Base-by-base conservation (phyloP, 2,888 invertebrate species). In the Acanthosepion lycidas region DNA sequence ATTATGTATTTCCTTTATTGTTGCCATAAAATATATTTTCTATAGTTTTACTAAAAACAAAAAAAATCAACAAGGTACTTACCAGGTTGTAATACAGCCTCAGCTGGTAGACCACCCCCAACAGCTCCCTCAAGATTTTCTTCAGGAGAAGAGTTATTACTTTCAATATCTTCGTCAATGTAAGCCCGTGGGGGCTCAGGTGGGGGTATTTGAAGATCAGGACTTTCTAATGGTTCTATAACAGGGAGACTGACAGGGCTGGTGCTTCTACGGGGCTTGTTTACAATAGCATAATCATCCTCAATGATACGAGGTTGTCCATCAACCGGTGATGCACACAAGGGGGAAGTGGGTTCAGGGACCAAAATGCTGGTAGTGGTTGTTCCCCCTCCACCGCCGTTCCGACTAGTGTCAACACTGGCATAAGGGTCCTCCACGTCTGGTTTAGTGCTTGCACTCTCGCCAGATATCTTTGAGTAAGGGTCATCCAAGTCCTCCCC, bases 401-500 rank as follows among this genome's bases (percentile, higher is more conserved):
- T 93, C 92, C 96, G 95, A 55, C 97, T 95, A 23, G 96, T 96
- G 78, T 96, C 96, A 96, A 96, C 96, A 92, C 97, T 97, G 23
- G 96, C 96, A 94, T 96, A 95, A 2, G 96, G 96, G 94, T 97
- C 97, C 91, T 96, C 94, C 0, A 96, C 96, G 93, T 96, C 96
- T 94, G 96, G 96, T 94, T 96, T 96, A 53, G 96, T 96, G 95
- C 96, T 96, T 55, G 96, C 96, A 48, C 96, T 96, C 93, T 95
- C 95, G 23, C 95, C 95, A 33, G 94, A 94, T 91, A 95, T 95
- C 93, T 95, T 95, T 12, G 95, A 95, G 94, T 95, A 95, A 53
- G 95, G 95, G 94, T 95, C 95, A 94, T 95, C 93, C 92, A 94
- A 95, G 49, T 92, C 92, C 26, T 78, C 94, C 28, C 95, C 93